Evolutionary conservation across 2,888 invertebrate species (phyloP), one percentile per base, ranked within the genome.

Genomic region (Hypercompe scribonia): DNA sequence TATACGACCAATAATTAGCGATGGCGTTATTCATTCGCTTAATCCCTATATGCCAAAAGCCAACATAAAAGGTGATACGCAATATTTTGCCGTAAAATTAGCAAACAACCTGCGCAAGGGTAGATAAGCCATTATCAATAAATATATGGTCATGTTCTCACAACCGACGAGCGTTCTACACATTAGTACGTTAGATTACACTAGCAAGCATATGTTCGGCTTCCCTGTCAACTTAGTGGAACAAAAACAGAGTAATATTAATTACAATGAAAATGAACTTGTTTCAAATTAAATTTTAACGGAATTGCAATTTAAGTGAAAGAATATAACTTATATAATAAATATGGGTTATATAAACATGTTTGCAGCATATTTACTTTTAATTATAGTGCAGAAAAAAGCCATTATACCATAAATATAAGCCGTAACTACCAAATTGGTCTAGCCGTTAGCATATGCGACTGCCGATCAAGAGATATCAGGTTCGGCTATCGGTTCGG

Each of bases 141-240:
- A 50, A 50, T 50, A 50, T 50, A 50, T 24, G 24, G 21, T 46
- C 24, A 46, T 46, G 46, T 50, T 50, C 50, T 50, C 50, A 10
- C 42, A 42, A 42, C 42, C 13, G n/a, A 54, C 54, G n/a, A n/a
- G 54, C 54, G n/a, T 54, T 24, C 54, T 24, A 54, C n/a, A n/a
- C 54, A 54, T n/a, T n/a, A n/a, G 54, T 54, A 54, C n/a, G n/a
- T 54, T 54, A 54, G 54, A 54, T n/a, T n/a, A 54, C 54, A n/a
- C 54, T 54, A 54, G 10, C 54, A 54, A n/a, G 54, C 54, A 54
- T 54, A 54, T 54, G 54, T 54, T 54, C n/a, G 24, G 54, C 54
- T 54, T 54, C 54, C n/a, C n/a, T 54, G n/a, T n/a, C n/a, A 54
- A 54, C 54, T 54, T 11, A n/a, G n/a, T 54, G n/a, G 11, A n/a